These are phyloP conservation scores for Pangasianodon hypophthalmus DNA, from an alignment of 2,113 vertebrate species.

Conservation along the genomic window DNA sequence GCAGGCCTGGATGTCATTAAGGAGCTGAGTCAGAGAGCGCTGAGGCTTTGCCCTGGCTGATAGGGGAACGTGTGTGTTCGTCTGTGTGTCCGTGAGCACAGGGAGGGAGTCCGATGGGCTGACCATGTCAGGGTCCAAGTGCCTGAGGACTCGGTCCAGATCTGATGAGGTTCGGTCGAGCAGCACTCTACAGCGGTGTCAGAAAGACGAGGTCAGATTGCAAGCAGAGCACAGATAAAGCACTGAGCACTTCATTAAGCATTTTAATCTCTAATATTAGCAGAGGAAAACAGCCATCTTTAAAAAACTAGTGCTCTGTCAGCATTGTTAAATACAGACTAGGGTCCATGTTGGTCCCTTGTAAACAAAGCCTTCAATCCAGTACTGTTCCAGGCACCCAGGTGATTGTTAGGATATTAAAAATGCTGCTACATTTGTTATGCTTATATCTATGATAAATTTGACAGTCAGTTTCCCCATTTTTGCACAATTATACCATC, in stretches of 20 bases:
- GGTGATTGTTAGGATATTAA: not conserved
- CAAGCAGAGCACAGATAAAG: not conserved
- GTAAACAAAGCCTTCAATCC: not conserved
- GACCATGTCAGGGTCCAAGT: constrained; percentile 84
- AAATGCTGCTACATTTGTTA: not conserved
- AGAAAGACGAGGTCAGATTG: constrained; percentile 5
- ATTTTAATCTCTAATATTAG: not conserved
- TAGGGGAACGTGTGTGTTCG: constrained; percentile 14
- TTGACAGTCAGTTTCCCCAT: not conserved
- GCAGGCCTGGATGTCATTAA: constrained; percentile 90
- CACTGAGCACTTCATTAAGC: not conserved
- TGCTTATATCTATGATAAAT: not conserved
- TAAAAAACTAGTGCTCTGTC: not conserved
- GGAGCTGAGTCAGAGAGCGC: constrained; percentile 82
- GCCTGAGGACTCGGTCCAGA: constrained; percentile 80
- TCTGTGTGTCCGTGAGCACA: constrained; percentile 54
- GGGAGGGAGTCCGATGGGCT: constrained; percentile 76
- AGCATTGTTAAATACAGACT: not conserved
- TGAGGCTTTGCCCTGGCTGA: constrained; percentile 20
- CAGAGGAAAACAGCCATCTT: not conserved
- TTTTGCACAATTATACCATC: not conserved
- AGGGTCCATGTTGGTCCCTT: not conserved
- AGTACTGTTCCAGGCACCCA: not conserved
- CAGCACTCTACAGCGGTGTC: constrained; percentile 77
- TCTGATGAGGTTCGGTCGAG: constrained; percentile 87